Percentiles rank a stretch among this genome's conserved stretches.
phyloP scores from a whole-genome alignment of 2,113 vertebrate species.

The Cololabis saira region DNA sequence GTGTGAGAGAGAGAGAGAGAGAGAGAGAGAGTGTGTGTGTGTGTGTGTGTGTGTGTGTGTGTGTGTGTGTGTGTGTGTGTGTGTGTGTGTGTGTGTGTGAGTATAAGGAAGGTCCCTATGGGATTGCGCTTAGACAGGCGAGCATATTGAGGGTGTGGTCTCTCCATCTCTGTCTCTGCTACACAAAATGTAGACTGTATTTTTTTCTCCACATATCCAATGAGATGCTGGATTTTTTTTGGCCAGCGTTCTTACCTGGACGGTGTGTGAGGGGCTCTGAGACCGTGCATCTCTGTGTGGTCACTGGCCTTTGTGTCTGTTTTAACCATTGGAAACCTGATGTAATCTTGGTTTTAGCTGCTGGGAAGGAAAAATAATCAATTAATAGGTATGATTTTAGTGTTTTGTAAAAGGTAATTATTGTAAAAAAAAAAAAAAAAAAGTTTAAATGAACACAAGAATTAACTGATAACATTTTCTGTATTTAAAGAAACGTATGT shows the following conservation, averaged over 20 bases:
- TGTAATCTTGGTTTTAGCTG: not conserved
- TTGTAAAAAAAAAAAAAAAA: not conserved
- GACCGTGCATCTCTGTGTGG: constrained; percentile 40
- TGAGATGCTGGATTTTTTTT: constrained; percentile 44
- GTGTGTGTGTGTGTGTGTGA: constrained; percentile 32
- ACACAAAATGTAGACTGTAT: constrained; percentile 31
- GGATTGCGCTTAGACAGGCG: constrained; percentile 78
- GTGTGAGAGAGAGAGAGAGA: too few species aligned
- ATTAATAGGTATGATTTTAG: not conserved
- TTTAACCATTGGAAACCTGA: not conserved
- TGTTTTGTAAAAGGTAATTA: not conserved
- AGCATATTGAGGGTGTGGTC: constrained; percentile 71
- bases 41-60: constrained; percentile 28
- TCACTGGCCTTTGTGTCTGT: constrained; percentile 4
- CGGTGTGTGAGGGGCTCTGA: constrained; percentile 42
- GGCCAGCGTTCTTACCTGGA: constrained; percentile 49
- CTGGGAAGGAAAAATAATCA: not conserved
- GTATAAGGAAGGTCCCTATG: constrained; percentile 75
- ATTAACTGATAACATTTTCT: not conserved
- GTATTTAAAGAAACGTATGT: too few species aligned
- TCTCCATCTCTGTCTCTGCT: constrained; percentile 33
- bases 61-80: constrained; percentile 34
- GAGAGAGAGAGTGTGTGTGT: not conserved
- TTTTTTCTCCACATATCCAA: constrained; percentile 35
- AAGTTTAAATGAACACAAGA: too few species aligned